phyloP scores from a whole-genome alignment of 2,888 invertebrate species.

The Gisinianus flammeolus region DNA sequence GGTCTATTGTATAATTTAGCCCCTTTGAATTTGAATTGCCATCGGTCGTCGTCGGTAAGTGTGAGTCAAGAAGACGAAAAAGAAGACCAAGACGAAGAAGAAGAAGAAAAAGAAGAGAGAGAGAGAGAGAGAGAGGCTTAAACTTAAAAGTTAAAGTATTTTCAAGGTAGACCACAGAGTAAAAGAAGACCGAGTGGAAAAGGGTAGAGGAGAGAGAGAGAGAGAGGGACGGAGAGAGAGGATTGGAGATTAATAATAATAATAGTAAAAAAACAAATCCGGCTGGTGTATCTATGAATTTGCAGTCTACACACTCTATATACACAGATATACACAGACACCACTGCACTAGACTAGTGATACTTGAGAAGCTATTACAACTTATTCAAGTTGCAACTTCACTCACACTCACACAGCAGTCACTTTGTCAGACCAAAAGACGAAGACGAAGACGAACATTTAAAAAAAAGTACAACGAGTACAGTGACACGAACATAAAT shows the following conservation, averaged over 20 bases:
- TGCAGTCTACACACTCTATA: not conserved
- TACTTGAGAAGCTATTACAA: not conserved
- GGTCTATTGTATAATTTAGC: not conserved
- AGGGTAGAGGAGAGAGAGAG: not conserved
- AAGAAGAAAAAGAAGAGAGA: not conserved
- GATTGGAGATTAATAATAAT: not conserved
- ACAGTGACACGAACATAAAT: not conserved
- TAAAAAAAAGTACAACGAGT: not conserved
- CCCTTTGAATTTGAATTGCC: not conserved
- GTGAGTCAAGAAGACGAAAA: not conserved
- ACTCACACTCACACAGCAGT: not conserved
- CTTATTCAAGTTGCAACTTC: not conserved
- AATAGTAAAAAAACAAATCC: conserved; percentile 6
- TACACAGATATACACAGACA: not conserved
- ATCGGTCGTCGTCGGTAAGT: not conserved
- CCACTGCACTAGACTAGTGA: too few relatives aligned
- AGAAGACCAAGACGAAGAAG: too few relatives aligned
- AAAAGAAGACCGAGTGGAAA: not conserved
- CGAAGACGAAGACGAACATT: not conserved
- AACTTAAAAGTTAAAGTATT: conserved; percentile 10
- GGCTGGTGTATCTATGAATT: not conserved
- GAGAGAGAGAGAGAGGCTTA: not conserved
- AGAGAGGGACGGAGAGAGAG: not conserved
- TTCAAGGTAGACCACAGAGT: conserved; percentile 22
- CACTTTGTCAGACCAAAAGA: too few relatives aligned